Evolutionary conservation across 2,888 invertebrate genomes (phyloP).

Genomic region (Perizoma flavofasciatum): DNA sequence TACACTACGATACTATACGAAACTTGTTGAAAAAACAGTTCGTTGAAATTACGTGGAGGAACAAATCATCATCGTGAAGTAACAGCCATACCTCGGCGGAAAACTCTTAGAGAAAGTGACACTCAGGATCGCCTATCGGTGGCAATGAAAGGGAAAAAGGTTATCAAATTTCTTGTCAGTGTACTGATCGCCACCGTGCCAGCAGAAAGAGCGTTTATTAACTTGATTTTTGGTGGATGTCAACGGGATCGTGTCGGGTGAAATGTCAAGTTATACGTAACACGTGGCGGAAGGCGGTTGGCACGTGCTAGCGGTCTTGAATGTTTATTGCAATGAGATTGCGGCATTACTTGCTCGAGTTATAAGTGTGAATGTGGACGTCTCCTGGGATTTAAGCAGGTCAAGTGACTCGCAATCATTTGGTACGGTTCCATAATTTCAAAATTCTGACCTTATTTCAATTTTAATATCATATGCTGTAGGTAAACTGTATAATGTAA

Average conservation of each 20-base stretch:
- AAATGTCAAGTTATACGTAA: slow-evolving; percentile 12
- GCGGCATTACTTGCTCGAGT: slow-evolving; percentile 63
- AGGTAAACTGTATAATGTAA: too few species aligned
- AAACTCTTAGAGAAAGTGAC: too few species aligned
- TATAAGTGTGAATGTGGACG: slow-evolving; percentile 59
- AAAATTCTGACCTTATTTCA: slow-evolving; percentile 11
- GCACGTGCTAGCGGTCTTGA: slow-evolving; percentile 64
- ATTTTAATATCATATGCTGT: neutral
- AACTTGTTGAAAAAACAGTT: neutral
- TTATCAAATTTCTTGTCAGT: too few species aligned
- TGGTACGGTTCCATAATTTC: slow-evolving; percentile 25
- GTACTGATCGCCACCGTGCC: too few species aligned
- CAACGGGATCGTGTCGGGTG: slow-evolving; percentile 22
- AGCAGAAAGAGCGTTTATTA: too few species aligned
- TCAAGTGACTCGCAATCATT: slow-evolving; percentile 29
- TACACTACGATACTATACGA: slow-evolving; percentile 18
- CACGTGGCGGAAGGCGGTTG: slow-evolving; percentile 44
- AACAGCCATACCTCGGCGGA: too few species aligned
- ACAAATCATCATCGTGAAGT: neutral
- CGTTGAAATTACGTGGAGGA: neutral
- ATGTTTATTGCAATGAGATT: slow-evolving; percentile 76
- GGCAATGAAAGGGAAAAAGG: too few species aligned
- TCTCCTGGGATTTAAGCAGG: slow-evolving; percentile 45
- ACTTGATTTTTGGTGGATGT: neutral
- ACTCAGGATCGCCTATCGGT: too few species aligned